A percentile compares a stretch with the other conserved stretches of the same genome.
These are phyloP conservation scores for Theocolax elegans DNA, from an alignment of 1,140 invertebrate species.

Conservation along the genomic window DNA sequence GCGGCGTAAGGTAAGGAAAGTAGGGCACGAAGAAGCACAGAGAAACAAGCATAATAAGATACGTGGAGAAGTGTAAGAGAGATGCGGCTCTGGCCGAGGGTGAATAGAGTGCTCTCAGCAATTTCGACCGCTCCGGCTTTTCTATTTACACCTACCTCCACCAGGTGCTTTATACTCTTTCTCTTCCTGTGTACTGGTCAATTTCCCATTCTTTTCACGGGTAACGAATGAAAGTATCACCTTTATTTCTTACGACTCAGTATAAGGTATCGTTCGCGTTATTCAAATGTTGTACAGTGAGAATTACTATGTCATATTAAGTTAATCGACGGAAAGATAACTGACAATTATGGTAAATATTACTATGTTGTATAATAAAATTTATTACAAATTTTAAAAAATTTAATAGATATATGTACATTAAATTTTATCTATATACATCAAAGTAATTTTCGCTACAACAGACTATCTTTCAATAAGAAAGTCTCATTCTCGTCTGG, in stretches of 20 bases:
- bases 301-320: no score
- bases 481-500: no score
- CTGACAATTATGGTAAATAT: no score
- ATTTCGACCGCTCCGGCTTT: constrained; percentile 47
- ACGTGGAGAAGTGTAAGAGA: constrained; percentile 43
- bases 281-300: no score
- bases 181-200: neutral
- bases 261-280: no score
- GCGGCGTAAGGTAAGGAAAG: constrained; percentile 20
- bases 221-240: neutral
- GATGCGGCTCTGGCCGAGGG: constrained; percentile 42
- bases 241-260: neutral
- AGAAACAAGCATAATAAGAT: constrained; percentile 49
- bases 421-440: no score
- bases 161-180: neutral
- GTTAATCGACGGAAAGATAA: no score
- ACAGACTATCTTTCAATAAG: no score
- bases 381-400: no score
- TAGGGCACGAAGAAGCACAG: constrained; percentile 24
- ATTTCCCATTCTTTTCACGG: neutral
- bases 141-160: constrained; percentile 41
- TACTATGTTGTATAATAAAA: no score
- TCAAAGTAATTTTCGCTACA: no score
- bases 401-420: no score
- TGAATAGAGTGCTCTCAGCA: constrained; percentile 48